These are phyloP conservation scores for Clarias batrachus DNA, from an alignment of 2,113 vertebrate genomes.

Conservation along the genomic window DNA sequence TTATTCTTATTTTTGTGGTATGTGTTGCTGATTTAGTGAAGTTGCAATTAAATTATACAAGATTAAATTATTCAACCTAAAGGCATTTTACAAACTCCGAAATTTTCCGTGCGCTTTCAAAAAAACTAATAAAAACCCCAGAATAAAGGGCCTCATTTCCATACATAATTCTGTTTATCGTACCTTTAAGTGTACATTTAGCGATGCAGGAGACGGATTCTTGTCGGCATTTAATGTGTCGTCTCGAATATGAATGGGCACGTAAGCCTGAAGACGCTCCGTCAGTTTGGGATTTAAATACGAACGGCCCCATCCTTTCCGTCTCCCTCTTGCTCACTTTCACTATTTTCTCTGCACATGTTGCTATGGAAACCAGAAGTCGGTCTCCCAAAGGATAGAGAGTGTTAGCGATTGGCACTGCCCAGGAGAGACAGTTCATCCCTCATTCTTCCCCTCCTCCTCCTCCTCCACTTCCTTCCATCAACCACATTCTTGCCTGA, in stretches of 20 bases:
- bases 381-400: conserved; percentile 53
- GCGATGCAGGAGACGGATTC: conserved; percentile 11
- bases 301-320: conserved; percentile 37
- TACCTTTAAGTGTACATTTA: conserved; percentile 16
- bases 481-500: conserved; percentile 28
- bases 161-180: background rate
- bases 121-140: background rate
- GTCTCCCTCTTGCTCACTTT: conserved; percentile 31
- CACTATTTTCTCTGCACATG: conserved; percentile 46
- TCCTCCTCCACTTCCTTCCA: conserved; percentile 23
- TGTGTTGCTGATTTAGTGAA: background rate
- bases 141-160: conserved; percentile 6
- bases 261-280: conserved; percentile 19
- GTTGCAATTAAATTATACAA: background rate
- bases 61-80: background rate
- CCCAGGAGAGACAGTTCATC: conserved; percentile 49
- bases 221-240: conserved; percentile 29
- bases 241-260: conserved; percentile 30
- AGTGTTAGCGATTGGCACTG: conserved; percentile 45
- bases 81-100: background rate
- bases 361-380: conserved; percentile 60
- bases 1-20: background rate
- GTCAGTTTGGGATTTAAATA: conserved; percentile 52
- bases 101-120: background rate
- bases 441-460: conserved; percentile 14